Evolutionary conservation across 2,113 vertebrate genomes (phyloP).

Genomic region (Heloderma charlesbogerti): DNA sequence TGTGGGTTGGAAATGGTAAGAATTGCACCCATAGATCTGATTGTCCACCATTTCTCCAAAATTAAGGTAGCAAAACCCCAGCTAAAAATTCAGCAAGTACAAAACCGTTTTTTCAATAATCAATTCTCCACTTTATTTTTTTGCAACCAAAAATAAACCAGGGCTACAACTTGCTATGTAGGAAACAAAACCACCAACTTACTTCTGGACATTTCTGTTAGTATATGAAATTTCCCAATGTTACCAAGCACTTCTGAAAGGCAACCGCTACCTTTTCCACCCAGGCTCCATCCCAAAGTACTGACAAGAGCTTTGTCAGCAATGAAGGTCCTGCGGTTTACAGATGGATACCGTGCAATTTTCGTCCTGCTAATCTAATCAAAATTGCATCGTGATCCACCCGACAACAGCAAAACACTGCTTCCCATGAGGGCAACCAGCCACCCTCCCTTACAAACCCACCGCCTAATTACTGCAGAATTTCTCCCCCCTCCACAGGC

Average conservation of each 20-base stretch:
- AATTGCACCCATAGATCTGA: not conserved
- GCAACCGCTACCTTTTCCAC: not conserved
- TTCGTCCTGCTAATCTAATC: constrained; percentile 81
- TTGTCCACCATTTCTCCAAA: not conserved
- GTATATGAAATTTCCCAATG: not conserved
- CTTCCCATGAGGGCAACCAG: not conserved
- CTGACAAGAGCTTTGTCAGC: constrained; percentile 49
- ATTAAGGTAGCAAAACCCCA: not conserved
- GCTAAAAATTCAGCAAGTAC: not conserved
- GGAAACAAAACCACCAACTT: not conserved
- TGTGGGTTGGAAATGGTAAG: not conserved
- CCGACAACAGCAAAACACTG: constrained; percentile 93
- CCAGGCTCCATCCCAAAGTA: not conserved
- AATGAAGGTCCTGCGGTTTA: constrained; percentile 88
- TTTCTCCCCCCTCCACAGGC: constrained; percentile 85
- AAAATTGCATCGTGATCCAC: constrained; percentile 97
- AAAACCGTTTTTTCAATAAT: not conserved
- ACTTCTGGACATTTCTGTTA: too few relatives aligned
- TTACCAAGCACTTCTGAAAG: too few relatives aligned
- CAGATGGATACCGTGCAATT: constrained; percentile 99
- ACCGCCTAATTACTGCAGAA: constrained; percentile 39
- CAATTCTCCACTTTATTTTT: not conserved
- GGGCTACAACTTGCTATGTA: not conserved
- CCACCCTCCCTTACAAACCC: not conserved
- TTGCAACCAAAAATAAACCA: not conserved